phyloP scores from a whole-genome alignment of 2,797 vertebrate species.

The Gadopsis bispinosus region DNA sequence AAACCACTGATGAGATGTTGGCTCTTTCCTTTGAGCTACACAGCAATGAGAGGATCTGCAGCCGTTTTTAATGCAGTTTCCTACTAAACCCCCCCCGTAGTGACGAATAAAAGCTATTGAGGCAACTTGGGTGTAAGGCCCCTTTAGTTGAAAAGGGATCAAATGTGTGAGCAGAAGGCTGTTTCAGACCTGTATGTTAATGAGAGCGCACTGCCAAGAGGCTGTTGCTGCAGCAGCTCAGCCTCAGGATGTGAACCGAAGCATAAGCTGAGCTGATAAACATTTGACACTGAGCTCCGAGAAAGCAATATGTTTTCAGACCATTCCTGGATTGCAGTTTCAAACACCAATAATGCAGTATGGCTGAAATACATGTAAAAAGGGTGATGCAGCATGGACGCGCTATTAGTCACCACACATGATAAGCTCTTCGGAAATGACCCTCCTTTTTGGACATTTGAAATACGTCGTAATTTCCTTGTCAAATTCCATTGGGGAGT shows the following conservation, averaged over 20 bases:
- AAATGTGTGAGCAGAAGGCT: constrained; percentile 63
- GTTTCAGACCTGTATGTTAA: constrained; percentile 72
- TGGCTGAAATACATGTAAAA: constrained; percentile 5
- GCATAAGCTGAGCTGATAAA: constrained; percentile 41
- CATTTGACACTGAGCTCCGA: constrained; percentile 20
- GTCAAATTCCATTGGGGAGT: background rate
- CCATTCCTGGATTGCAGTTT: constrained; percentile 14
- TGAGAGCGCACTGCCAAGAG: constrained; percentile 65
- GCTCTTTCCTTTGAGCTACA: constrained; percentile 30
- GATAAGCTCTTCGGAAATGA: background rate
- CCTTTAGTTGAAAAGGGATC: constrained; percentile 68
- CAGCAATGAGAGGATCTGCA: constrained; percentile 40
- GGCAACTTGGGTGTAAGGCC: constrained; percentile 57
- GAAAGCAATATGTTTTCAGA: constrained; percentile 13
- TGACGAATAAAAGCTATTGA: constrained; percentile 71
- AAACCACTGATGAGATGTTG: constrained; percentile 38
- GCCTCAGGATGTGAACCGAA: constrained; percentile 38
- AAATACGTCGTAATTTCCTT: constrained; percentile 7
- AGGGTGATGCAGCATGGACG: background rate
- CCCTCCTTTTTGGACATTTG: background rate
- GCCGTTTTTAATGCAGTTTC: constrained; percentile 46
- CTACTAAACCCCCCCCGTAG: constrained; percentile 38
- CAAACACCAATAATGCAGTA: background rate
- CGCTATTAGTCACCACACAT: background rate
- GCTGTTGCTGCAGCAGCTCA: constrained; percentile 34